Evolutionary conservation across 2,797 vertebrate species (phyloP).

Genomic region (Percopsis omiscomaycus): DNA sequence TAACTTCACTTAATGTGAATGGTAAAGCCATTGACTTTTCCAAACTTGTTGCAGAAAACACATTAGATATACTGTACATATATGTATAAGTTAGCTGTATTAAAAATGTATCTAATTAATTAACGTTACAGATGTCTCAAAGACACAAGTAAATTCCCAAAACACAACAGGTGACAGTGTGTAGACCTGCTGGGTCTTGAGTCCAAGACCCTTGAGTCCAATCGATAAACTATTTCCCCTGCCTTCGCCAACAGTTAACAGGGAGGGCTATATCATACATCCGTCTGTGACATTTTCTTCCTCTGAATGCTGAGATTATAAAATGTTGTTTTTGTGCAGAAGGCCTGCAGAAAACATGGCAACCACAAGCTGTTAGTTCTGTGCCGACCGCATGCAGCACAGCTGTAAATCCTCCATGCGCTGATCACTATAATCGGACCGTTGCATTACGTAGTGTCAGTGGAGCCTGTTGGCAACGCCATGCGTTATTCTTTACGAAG

Average conservation of each 20-base stretch:
- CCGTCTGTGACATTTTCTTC: slow-evolving; percentile 58
- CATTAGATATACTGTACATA: too few relatives aligned
- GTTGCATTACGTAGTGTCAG: slow-evolving; percentile 3
- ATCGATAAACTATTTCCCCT: slow-evolving; percentile 42
- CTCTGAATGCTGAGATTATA: slow-evolving; percentile 47
- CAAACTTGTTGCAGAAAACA: too few relatives aligned
- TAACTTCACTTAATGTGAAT: too few relatives aligned
- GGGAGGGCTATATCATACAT: slow-evolving; percentile 60
- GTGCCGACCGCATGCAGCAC: slow-evolving; percentile 4
- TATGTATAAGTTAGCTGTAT: too few relatives aligned
- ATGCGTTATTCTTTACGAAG: neutral
- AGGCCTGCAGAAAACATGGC: slow-evolving; percentile 17
- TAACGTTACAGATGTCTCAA: too few relatives aligned
- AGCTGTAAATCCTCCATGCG: neutral
- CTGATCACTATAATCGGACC: slow-evolving; percentile 17
- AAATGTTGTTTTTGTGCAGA: slow-evolving; percentile 35
- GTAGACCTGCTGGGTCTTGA: too few relatives aligned
- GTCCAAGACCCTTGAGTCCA: too few relatives aligned
- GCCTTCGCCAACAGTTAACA: slow-evolving; percentile 56
- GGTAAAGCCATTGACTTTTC: too few relatives aligned
- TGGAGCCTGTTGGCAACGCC: neutral
- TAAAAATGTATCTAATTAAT: too few relatives aligned
- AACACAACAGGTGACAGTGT: too few relatives aligned
- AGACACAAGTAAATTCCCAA: too few relatives aligned
- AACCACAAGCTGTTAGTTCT: slow-evolving; percentile 16